Evolutionary conservation across 2,113 vertebrate genomes (phyloP).

Genomic region (Hemicordylus capensis): DNA sequence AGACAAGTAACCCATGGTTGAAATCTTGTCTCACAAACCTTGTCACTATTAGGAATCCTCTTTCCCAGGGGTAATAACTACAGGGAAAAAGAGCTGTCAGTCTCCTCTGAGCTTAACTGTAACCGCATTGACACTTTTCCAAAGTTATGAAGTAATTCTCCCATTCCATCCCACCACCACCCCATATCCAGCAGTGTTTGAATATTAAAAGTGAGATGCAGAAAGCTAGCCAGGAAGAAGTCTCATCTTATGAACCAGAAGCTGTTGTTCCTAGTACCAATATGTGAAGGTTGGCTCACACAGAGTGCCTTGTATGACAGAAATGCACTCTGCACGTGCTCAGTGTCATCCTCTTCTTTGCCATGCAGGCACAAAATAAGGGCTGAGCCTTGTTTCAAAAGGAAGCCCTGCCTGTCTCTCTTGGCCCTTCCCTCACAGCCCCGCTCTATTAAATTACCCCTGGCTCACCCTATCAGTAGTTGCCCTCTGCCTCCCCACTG

Average conservation of each 20-base stretch:
- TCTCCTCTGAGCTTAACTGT: too few relatives aligned
- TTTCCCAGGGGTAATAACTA: neutral
- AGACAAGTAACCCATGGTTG: neutral
- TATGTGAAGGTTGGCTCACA: neutral
- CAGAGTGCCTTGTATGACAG: neutral
- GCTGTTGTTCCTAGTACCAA: too few relatives aligned
- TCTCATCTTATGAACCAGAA: too few relatives aligned
- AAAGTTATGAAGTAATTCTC: too few relatives aligned
- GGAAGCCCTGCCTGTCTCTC: too few relatives aligned
- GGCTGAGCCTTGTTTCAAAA: neutral
- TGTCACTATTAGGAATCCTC: neutral
- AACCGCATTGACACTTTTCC: too few relatives aligned
- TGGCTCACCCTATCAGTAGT: too few relatives aligned
- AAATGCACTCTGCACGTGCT: neutral
- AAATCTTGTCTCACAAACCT: neutral
- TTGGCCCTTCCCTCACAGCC: too few relatives aligned
- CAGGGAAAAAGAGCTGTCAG: neutral
- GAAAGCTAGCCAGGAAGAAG: too few relatives aligned
- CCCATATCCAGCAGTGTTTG: neutral
- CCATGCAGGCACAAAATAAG: too few relatives aligned
- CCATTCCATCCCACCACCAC: neutral
- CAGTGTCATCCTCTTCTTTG: neutral
- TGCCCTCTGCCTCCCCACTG: too few relatives aligned
- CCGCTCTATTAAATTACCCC: too few relatives aligned
- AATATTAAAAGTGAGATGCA: neutral